A percentile compares a stretch with the other conserved stretches of the same genome.
These are phyloP conservation scores for Phoebastria nigripes DNA, from an alignment of 2,797 vertebrate genomes.

Conservation along the genomic window DNA sequence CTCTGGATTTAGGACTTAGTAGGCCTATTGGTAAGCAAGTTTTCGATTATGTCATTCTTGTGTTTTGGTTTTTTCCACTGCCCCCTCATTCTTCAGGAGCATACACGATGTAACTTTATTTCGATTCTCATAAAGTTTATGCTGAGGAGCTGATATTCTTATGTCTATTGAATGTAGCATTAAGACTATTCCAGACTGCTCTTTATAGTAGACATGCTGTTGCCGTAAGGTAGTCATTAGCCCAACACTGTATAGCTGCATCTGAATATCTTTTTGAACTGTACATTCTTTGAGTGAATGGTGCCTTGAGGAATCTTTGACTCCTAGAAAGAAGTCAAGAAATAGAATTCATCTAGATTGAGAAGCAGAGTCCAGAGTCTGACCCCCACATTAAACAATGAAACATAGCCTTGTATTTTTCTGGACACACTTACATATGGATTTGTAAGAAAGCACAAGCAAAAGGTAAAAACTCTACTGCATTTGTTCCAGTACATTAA, in stretches of 20 bases:
- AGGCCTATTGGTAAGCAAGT: background rate
- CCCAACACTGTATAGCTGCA: background rate
- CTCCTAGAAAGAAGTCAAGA: background rate
- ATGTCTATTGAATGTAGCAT: background rate
- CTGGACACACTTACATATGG: rapidly evolving
- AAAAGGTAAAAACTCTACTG: background rate
- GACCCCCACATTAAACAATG: background rate
- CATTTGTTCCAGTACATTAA: background rate
- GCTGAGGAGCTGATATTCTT: background rate
- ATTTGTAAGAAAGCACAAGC: background rate
- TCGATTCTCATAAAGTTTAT: background rate
- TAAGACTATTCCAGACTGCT: background rate
- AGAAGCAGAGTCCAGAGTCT: background rate
- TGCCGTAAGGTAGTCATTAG: background rate
- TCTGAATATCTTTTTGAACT: background rate
- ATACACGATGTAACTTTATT: background rate
- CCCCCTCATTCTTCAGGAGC: background rate
- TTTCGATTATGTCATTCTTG: background rate
- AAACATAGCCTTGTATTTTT: background rate
- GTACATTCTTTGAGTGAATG: background rate
- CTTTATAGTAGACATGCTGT: background rate
- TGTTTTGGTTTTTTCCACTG: background rate
- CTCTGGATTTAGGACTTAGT: background rate
- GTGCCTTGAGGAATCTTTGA: background rate
- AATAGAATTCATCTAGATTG: background rate